These are phyloP conservation scores for Netelia virgata DNA, from an alignment of 2,888 invertebrate genomes.

Conservation along the genomic window DNA sequence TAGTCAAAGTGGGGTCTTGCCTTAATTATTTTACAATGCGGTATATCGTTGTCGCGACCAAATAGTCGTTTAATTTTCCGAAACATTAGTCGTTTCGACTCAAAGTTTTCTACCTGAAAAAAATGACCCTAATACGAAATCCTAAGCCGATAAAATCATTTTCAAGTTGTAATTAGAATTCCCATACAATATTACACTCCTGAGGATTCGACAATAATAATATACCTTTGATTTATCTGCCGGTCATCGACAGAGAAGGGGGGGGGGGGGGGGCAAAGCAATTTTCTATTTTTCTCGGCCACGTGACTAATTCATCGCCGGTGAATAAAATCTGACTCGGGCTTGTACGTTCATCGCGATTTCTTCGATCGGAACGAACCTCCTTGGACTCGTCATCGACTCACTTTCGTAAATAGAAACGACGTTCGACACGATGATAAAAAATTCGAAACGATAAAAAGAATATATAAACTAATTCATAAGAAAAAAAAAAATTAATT, in stretches of 20 bases:
- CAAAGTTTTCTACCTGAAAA: no score
- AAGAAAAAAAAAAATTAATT: not conserved
- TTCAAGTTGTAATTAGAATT: no score
- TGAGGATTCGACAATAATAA: not conserved
- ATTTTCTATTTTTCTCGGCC: not conserved
- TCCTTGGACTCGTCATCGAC: conserved; percentile 3
- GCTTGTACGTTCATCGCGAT: conserved; percentile 43
- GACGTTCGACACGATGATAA: no score
- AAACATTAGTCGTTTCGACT: no score
- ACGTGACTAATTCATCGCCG: conserved; percentile 32
- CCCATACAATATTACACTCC: no score
- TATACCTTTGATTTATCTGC: not conserved
- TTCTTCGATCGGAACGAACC: conserved; percentile 17
- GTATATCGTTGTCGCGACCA: not conserved
- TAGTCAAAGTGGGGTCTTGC: no score
- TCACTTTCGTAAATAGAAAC: no score
- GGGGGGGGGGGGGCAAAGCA: not conserved
- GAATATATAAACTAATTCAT: no score
- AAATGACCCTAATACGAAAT: no score
- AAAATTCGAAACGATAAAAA: no score
- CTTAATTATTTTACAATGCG: no score
- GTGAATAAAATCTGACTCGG: not conserved
- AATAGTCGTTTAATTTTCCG: not conserved
- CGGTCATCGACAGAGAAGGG: not conserved
- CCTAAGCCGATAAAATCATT: no score